phyloP scores from a whole-genome alignment of 2,797 vertebrate species.

The Onychomys arenicola region DNA sequence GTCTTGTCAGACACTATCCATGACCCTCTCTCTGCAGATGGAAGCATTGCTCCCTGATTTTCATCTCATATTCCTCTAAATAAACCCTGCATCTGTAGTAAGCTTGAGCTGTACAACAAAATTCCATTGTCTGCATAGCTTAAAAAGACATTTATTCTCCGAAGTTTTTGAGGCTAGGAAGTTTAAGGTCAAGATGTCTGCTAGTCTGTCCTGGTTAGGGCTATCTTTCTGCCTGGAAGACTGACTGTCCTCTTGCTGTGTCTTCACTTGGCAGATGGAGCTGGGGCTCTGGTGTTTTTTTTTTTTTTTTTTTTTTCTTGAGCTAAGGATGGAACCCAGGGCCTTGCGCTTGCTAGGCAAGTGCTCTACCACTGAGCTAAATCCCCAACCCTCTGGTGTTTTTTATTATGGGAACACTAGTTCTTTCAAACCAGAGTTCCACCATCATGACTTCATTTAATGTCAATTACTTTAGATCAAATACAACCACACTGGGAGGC shows the following conservation, averaged over 20 bases:
- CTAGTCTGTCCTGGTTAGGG: background rate
- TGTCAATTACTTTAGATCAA: background rate
- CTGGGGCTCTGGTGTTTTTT: background rate
- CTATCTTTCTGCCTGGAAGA: background rate
- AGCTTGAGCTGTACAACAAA: background rate
- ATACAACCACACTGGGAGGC: background rate
- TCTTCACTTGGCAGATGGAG: background rate
- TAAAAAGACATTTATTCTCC: constrained; percentile 5
- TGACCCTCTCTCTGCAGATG: background rate
- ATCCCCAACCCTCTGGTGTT: background rate
- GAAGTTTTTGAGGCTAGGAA: background rate
- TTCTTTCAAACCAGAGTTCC: background rate
- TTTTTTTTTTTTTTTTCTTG: too few relatives aligned
- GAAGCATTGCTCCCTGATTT: background rate
- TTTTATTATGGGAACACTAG: background rate
- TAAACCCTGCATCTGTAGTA: background rate
- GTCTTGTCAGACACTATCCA: background rate
- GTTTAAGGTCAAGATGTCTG: background rate
- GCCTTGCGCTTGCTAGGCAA: too few relatives aligned
- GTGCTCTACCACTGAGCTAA: too few relatives aligned
- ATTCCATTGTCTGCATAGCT: background rate
- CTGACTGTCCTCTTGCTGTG: background rate
- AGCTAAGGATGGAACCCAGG: too few relatives aligned
- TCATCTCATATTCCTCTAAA: background rate
- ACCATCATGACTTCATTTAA: constrained; percentile 24